phyloP scores from a whole-genome alignment of 2,797 vertebrate genomes.

The Choloepus didactylus region DNA sequence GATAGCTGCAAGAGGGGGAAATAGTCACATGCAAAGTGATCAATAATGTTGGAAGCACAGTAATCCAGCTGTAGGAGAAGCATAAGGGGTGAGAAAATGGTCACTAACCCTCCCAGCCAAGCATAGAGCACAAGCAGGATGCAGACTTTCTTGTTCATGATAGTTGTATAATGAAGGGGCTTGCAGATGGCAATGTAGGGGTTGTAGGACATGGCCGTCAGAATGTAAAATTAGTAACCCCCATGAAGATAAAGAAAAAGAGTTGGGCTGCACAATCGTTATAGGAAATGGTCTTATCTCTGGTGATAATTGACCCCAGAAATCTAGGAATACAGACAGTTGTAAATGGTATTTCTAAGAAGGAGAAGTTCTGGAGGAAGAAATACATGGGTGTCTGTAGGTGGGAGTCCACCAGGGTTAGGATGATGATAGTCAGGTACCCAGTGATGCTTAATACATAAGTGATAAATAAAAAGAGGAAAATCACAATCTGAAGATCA shows the following conservation, averaged over 20 bases:
- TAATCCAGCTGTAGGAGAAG: conserved; percentile 76
- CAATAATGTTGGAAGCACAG: conserved; percentile 74
- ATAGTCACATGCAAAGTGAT: conserved; percentile 82
- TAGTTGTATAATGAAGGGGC: conserved; percentile 74
- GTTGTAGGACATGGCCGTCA: conserved; percentile 80
- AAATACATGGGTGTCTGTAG: conserved; percentile 80
- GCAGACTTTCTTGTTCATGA: conserved; percentile 78
- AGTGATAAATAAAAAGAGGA: conserved; percentile 71
- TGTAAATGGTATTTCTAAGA: conserved; percentile 77
- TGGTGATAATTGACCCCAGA: conserved; percentile 66
- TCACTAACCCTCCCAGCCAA: conserved; percentile 64
- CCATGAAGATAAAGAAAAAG: conserved; percentile 77
- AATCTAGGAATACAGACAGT: conserved; percentile 76
- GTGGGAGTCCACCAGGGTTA: conserved; percentile 58
- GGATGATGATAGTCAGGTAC: conserved; percentile 72
- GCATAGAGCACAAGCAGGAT: conserved; percentile 63
- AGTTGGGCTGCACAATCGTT: conserved; percentile 72
- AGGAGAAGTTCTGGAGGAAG: conserved; percentile 78
- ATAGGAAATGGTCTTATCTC: conserved; percentile 76
- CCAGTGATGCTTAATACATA: conserved; percentile 73
- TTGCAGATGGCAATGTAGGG: conserved; percentile 81
- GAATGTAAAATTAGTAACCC: conserved; percentile 79
- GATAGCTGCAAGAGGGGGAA: conserved; percentile 80
- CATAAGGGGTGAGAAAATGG: conserved; percentile 69
- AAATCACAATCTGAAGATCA: conserved; percentile 68